These are phyloP conservation scores for Podarcis raffonei DNA, from an alignment of 2,113 vertebrate species.

Conservation along the genomic window DNA sequence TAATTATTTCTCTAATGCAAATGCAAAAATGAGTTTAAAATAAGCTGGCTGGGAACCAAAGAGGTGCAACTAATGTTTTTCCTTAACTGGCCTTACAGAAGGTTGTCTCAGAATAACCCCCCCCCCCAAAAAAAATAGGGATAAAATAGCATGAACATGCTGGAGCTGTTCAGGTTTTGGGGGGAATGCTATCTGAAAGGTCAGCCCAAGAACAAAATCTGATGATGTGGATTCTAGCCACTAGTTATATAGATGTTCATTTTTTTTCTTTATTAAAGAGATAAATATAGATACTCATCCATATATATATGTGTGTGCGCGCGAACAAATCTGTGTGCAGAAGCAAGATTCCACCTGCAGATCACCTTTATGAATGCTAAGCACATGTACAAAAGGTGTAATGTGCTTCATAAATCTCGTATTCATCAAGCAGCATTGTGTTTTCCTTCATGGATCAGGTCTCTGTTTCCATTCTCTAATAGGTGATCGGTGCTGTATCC, in stretches of 20 bases:
- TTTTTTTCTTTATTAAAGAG: neutral
- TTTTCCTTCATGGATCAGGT: neutral
- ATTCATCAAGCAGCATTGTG: neutral
- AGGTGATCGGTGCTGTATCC: neutral
- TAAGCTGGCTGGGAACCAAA: neutral
- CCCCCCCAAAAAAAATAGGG: neutral
- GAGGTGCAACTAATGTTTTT: neutral
- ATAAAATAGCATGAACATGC: neutral
- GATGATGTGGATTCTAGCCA: neutral
- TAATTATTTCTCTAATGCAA: conserved; percentile 48
- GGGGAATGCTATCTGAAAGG: neutral
- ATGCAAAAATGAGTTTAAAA: conserved; percentile 42
- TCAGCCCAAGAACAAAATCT: neutral
- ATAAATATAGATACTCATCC: neutral
- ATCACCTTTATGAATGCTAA: neutral
- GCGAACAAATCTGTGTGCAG: neutral
- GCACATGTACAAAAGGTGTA: neutral
- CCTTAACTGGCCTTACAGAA: neutral
- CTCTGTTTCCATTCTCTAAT: neutral
- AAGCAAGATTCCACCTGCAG: neutral
- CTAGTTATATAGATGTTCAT: too few relatives aligned
- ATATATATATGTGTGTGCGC: too few relatives aligned
- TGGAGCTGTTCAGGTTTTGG: neutral
- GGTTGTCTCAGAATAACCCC: neutral
- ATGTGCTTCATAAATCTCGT: neutral